These are phyloP conservation scores for Apteryx owenii DNA, from an alignment of 2,113 vertebrate genomes.

Conservation along the genomic window DNA sequence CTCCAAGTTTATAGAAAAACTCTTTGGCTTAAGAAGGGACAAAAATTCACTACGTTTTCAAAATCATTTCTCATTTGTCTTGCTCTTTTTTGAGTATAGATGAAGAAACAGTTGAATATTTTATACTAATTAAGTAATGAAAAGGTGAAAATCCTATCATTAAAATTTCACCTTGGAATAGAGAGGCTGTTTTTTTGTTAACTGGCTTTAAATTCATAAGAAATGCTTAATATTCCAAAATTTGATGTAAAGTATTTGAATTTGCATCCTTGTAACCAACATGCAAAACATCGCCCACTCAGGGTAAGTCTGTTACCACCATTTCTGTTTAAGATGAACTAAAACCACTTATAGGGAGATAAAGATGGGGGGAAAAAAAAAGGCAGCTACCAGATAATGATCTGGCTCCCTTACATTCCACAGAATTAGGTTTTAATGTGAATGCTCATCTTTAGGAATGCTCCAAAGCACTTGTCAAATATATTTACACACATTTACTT, in stretches of 20 bases:
- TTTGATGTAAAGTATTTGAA: neutral
- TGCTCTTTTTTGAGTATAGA: neutral
- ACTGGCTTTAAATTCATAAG: neutral
- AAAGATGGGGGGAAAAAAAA: neutral
- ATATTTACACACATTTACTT: neutral
- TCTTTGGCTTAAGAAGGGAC: neutral
- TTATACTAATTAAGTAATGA: neutral
- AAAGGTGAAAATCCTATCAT: neutral
- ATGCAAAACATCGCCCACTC: neutral
- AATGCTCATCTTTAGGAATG: neutral
- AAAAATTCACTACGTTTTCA: neutral
- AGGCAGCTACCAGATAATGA: neutral
- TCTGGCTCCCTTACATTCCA: neutral
- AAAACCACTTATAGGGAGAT: neutral
- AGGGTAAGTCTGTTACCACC: neutral
- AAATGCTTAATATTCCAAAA: neutral
- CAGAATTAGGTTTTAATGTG: neutral
- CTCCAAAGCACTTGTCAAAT: neutral
- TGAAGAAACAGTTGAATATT: neutral
- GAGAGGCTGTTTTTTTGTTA: rapidly evolving
- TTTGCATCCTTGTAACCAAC: neutral
- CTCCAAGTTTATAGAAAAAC: neutral
- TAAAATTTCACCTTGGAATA: neutral
- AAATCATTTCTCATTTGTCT: neutral
- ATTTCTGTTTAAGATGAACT: neutral